Conservation (phyloP, 2,113 vertebrate genomes). For the Leptobrachium ailaonicum region DNA sequence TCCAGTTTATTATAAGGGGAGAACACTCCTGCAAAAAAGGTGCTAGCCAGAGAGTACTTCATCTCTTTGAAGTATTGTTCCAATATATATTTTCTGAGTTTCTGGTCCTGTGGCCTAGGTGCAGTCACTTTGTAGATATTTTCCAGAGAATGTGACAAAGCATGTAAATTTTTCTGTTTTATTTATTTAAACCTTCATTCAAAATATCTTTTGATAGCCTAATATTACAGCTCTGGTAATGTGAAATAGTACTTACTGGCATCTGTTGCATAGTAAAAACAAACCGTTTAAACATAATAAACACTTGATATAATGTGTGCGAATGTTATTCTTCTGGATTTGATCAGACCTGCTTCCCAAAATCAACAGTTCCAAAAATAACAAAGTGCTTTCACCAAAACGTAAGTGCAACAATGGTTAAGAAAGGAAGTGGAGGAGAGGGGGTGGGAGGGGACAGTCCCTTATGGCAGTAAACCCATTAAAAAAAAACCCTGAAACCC, state of each 20-base stretch:
- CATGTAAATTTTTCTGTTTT: conserved; percentile 82
- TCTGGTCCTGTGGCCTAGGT: not conserved
- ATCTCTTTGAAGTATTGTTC: not conserved
- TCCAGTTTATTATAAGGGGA: no score
- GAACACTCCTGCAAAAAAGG: not conserved
- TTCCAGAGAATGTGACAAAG: conserved; percentile 11
- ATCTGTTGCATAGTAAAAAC: conserved; percentile 74
- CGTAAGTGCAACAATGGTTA: conserved; percentile 67
- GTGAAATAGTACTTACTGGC: conserved; percentile 69
- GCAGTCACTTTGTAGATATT: not conserved
- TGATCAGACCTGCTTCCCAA: not conserved
- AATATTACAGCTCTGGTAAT: conserved; percentile 67
- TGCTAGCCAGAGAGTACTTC: not conserved
- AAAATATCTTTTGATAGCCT: conserved; percentile 71
- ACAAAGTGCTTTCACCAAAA: conserved; percentile 54
- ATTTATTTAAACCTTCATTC: conserved; percentile 79
- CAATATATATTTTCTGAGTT: not conserved
- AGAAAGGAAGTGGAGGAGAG: conserved; percentile 65
- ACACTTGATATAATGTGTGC: conserved; percentile 70
- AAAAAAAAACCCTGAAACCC: conserved; percentile 64
- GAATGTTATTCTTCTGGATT: conserved; percentile 6
- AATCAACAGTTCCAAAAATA: not conserved
- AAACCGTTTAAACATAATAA: conserved; percentile 75
- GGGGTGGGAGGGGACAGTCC: conserved; percentile 38
- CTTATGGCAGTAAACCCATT: conserved; percentile 57